Base-by-base conservation (phyloP, 2,888 invertebrate species). In the Tipula lateralis region DNA sequence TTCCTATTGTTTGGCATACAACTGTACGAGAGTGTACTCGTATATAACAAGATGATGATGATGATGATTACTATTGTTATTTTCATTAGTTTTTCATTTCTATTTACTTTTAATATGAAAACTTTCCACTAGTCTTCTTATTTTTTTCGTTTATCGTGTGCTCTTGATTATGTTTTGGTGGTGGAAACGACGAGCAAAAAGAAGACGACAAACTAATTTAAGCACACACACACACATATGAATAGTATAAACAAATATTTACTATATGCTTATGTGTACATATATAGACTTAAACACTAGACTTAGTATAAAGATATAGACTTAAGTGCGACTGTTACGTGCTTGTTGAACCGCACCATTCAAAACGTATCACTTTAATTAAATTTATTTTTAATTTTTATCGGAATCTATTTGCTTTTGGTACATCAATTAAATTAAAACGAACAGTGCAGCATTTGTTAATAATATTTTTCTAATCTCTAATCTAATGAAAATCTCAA, bases 31-130 rank as follows among this genome's bases (percentile, higher is more conserved):
- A 19, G 24, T 24, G 24, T 24, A 66, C 66, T 66, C 66, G 19
- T 66, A 24, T 66, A 24, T 66, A 66, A n/a, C n/a, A n/a, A 24
- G 24, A 24, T 24, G 24, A 66, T 7, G 24, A 66, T 66, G 66
- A 66, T 66, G 66, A 66, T 66, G 66, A 66, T 66, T 66, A 66
- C 66, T 66, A 66, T 66, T 66, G 66, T 66, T 66, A 66, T 66
- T 66, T 66, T 66, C 66, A 66, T 66, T 66, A 66, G 66, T 66
- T 66, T 66, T 66, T 66, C 66, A 66, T 66, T 66, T 66, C 66
- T 66, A 66, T 66, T 66, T 66, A 66, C 66, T 66, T 66, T 66
- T 66, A 66, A 66, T 66, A 66, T 66, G 66, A 66, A 66, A 66
- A 66, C 66, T 66, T 66, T 66, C 66, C 66, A 66, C 66, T 1